phyloP scores from a whole-genome alignment of 2,113 vertebrate genomes.

The Falco punctatus region DNA sequence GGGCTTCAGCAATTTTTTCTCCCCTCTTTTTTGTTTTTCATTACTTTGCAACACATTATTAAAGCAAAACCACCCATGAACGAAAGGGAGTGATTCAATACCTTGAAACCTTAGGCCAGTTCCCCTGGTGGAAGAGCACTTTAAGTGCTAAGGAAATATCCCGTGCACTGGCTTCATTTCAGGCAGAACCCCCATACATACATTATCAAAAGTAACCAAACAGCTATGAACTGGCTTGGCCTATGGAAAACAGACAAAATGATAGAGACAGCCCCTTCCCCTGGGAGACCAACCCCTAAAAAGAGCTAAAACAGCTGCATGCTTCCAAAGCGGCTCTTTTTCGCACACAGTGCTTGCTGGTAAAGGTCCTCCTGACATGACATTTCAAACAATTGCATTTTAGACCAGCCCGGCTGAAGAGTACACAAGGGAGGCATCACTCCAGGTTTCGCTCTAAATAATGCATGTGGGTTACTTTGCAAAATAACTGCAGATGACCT shows the following conservation, averaged over 20 bases:
- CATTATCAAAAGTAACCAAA: not conserved
- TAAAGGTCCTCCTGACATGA: not conserved
- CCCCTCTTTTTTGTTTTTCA: not conserved
- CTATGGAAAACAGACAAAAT: not conserved
- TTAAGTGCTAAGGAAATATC: not conserved
- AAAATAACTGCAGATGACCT: not conserved
- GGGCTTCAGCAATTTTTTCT: not conserved
- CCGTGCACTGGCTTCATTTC: not conserved
- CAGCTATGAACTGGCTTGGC: not conserved
- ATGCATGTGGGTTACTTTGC: not conserved
- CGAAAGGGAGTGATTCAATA: not conserved
- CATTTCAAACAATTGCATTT: constrained; percentile 41
- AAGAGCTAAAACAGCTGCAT: not conserved
- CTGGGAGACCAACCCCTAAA: not conserved
- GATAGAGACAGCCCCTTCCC: not conserved
- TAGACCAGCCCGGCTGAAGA: not conserved
- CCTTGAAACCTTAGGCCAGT: not conserved
- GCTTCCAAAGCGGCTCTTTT: not conserved
- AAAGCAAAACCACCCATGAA: not conserved
- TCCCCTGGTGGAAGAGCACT: not conserved
- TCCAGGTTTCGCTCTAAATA: not conserved
- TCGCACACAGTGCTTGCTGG: not conserved
- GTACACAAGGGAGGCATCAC: not conserved
- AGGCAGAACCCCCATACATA: not conserved
- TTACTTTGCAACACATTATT: not conserved